These are phyloP conservation scores for Argya squamiceps DNA, from an alignment of 2,797 vertebrate genomes.

Conservation along the genomic window DNA sequence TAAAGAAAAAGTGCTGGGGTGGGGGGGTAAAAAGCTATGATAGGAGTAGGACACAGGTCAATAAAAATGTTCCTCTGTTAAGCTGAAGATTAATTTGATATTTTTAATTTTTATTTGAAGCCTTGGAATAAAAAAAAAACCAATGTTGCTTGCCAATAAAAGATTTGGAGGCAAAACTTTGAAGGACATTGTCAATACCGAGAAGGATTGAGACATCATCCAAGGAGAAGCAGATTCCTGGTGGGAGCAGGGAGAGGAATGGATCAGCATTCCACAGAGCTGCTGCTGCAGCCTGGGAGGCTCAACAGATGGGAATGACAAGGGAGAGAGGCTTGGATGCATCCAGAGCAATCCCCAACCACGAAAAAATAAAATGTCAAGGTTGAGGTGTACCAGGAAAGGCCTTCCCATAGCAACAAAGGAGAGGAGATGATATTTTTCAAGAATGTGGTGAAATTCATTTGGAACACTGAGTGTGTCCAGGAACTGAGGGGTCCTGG, in stretches of 20 bases:
- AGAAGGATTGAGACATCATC: not conserved
- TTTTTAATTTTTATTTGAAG: not conserved
- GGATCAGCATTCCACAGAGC: not conserved
- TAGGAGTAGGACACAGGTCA: not conserved
- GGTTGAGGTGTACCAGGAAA: not conserved
- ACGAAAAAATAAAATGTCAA: not conserved
- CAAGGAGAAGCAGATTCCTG: not conserved
- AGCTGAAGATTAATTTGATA: not conserved
- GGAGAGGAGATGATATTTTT: not conserved
- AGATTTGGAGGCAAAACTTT: not conserved
- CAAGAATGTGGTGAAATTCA: rapidly evolving
- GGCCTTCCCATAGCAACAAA: not conserved
- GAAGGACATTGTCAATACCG: not conserved
- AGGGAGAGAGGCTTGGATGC: not conserved
- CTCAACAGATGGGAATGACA: not conserved
- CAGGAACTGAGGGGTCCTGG: not conserved
- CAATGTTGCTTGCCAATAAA: not conserved
- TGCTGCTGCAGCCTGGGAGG: not conserved
- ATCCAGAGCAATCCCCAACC: not conserved
- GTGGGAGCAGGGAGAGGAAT: not conserved
- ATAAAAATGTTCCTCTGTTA: not conserved
- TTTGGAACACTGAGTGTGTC: not conserved
- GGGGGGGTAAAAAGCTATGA: not conserved
- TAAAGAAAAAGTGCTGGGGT: not conserved
- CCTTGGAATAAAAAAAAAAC: not conserved